phyloP scores from a whole-genome alignment of 2,888 invertebrate species.

The Elmis aenea region DNA sequence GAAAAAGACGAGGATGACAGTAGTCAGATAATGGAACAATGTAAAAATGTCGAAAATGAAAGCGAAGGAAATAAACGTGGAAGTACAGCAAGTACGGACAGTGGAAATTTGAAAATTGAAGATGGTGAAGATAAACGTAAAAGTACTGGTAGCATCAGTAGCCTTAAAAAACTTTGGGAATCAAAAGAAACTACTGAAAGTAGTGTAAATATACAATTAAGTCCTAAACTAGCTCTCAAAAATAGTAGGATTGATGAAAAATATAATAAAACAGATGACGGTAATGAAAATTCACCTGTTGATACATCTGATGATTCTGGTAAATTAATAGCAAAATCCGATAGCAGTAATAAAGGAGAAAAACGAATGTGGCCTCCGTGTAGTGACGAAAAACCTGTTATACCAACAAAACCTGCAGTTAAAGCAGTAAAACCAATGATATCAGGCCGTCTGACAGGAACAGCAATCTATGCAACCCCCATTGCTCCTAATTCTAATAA shows the following conservation, averaged over 20 bases:
- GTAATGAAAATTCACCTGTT: conserved; percentile 40
- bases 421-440: conserved; percentile 57
- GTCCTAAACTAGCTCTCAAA: conserved; percentile 59
- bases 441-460: conserved; percentile 46
- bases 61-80: conserved; percentile 45
- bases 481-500: conserved; percentile 37
- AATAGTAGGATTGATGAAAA: conserved; percentile 44
- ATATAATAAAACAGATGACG: conserved; percentile 24
- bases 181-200: conserved; percentile 58
- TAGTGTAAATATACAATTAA: conserved; percentile 51
- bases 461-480: conserved; percentile 79
- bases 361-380: conserved; percentile 53
- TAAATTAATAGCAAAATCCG: conserved; percentile 26
- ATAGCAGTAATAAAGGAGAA: conserved; percentile 41
- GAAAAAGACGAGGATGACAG: conserved; percentile 36
- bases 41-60: conserved; percentile 34
- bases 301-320: conserved; percentile 45
- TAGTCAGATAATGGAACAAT: conserved; percentile 20
- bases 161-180: conserved; percentile 90
- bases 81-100: conserved; percentile 46
- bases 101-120: conserved; percentile 47
- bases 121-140: conserved; percentile 81
- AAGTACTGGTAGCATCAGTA: conserved; percentile 89
- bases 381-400: conserved; percentile 61
- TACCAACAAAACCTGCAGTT: conserved; percentile 64